phyloP scores from a whole-genome alignment of 2,113 vertebrate species.

The Orthonyx spaldingii region DNA sequence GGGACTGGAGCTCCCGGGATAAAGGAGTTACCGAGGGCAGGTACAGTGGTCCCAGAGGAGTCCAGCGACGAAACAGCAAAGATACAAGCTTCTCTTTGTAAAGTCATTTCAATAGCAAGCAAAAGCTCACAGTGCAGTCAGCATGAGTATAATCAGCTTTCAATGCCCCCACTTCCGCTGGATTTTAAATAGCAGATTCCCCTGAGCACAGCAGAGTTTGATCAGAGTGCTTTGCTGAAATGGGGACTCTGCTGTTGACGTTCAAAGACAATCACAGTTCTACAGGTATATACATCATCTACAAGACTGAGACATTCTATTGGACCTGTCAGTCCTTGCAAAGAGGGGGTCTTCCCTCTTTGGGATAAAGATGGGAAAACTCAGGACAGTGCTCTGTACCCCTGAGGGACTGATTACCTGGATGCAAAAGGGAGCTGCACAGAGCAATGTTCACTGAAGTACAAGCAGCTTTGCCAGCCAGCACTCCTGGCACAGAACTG shows the following conservation, averaged over 20 bases:
- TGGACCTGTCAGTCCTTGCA: neutral
- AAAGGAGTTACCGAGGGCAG: too few relatives aligned
- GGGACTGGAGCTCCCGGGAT: too few relatives aligned
- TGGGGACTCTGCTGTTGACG: neutral
- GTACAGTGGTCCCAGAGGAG: too few relatives aligned
- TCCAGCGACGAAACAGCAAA: too few relatives aligned
- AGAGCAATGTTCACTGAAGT: neutral
- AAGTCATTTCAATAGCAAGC: neutral
- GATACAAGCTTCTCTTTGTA: slow-evolving; percentile 14
- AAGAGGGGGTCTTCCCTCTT: neutral
- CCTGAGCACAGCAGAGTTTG: neutral
- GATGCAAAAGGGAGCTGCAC: neutral
- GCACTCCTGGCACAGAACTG: neutral
- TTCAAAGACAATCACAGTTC: neutral
- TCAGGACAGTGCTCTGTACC: neutral
- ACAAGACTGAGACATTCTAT: neutral
- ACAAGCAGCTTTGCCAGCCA: neutral
- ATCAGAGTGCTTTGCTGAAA: neutral
- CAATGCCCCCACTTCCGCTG: neutral
- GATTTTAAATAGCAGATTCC: neutral
- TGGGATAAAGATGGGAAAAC: neutral
- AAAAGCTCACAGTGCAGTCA: neutral
- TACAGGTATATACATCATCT: neutral
- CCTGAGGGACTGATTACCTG: neutral
- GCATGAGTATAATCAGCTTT: neutral